A percentile compares a stretch with the other conserved stretches of the same genome.
phyloP scores from a whole-genome alignment of 2,888 invertebrate species.

The Liopterus haemorrhoidalis region DNA sequence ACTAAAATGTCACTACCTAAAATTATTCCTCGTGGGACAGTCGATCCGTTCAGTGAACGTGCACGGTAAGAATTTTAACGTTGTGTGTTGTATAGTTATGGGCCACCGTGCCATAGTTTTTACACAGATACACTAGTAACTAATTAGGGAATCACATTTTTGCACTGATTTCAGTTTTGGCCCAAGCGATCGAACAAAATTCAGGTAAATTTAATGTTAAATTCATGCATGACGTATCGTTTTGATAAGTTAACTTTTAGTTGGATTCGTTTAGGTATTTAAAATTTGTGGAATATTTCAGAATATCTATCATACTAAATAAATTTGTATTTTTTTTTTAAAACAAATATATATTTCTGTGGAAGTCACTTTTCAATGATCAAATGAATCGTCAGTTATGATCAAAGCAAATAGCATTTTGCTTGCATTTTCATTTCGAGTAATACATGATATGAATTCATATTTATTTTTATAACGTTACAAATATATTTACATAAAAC shows the following conservation, averaged over 20 bases:
- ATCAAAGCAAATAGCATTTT: no score
- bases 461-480: no score
- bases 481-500: no score
- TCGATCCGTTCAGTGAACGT: constrained; percentile 39
- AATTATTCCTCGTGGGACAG: constrained; percentile 37
- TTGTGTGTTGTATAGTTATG: constrained; percentile 15
- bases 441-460: no score
- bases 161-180: constrained; percentile 33
- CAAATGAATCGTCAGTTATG: no score
- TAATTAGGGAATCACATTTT: constrained; percentile 21
- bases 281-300: constrained; percentile 6
- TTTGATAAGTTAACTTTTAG: no score
- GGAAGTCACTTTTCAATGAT: no score
- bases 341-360: no score
- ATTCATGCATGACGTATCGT: constrained; percentile 16
- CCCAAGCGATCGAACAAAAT: constrained; percentile 33
- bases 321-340: no score
- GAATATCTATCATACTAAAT: constrained; percentile 13
- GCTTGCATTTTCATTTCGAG: no score
- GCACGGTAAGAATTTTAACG: constrained; percentile 37
- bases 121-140: constrained; percentile 15
- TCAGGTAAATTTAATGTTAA: constrained; percentile 29
- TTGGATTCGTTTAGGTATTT: constrained; percentile 10
- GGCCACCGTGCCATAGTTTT: constrained; percentile 10
- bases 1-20: constrained; percentile 44